A percentile compares a stretch with the other conserved stretches of the same genome.
These are phyloP conservation scores for Venusia cambrica DNA, from an alignment of 2,888 invertebrate genomes.

Conservation along the genomic window DNA sequence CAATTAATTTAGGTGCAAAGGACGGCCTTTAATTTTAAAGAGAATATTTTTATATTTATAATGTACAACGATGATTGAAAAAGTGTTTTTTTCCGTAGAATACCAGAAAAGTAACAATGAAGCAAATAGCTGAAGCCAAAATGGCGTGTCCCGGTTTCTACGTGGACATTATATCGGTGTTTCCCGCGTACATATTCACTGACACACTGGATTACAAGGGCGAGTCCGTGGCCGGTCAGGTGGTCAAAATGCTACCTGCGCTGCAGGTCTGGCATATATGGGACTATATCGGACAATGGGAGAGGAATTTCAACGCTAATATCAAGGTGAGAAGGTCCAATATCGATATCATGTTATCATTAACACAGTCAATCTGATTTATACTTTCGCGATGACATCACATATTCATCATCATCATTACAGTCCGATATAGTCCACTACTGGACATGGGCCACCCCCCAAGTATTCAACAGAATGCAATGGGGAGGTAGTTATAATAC, in stretches of 20 bases:
- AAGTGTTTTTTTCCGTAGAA: slow-evolving; percentile 42
- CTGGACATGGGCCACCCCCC: too few relatives aligned
- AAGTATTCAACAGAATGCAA: too few relatives aligned
- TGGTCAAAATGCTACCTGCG: slow-evolving; percentile 54
- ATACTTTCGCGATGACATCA: too few relatives aligned
- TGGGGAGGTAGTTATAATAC: too few relatives aligned
- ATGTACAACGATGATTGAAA: too few relatives aligned
- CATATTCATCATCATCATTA: too few relatives aligned
- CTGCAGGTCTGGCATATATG: slow-evolving; percentile 72
- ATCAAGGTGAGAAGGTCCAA: slow-evolving; percentile 55
- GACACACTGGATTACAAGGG: slow-evolving; percentile 57
- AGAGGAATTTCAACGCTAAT: slow-evolving; percentile 50
- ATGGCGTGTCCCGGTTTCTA: slow-evolving; percentile 69
- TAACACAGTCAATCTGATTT: too few relatives aligned
- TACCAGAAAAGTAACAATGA: slow-evolving; percentile 55
- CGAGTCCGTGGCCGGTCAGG: slow-evolving; percentile 49
- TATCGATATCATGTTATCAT: too few relatives aligned
- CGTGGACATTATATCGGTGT: slow-evolving; percentile 65
- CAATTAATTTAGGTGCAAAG: too few relatives aligned
- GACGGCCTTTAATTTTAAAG: too few relatives aligned
- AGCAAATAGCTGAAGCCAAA: slow-evolving; percentile 67
- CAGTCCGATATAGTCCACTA: too few relatives aligned
- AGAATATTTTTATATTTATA: too few relatives aligned
- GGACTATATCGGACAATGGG: slow-evolving; percentile 61
- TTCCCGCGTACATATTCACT: slow-evolving; percentile 63